Evolutionary conservation across 2,888 invertebrate genomes (phyloP), one percentile per base, ranked within the genome.

Genomic region (Spilosoma lubricipeda): DNA sequence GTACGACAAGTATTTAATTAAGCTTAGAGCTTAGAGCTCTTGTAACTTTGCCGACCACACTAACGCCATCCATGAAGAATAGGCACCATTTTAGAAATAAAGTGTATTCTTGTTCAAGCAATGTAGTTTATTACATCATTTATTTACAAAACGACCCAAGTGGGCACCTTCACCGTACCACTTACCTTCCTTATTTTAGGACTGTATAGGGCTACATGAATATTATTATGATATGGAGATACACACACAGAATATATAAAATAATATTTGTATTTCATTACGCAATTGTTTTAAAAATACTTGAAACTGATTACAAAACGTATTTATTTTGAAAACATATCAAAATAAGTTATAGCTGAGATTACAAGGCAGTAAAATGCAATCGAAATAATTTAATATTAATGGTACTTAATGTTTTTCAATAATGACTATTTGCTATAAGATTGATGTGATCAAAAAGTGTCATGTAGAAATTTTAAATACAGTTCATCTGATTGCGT

Each of bases 91-190:
- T 89, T 89, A 88, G 83, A 87, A 91, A 86, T 91, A 90, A 92
- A 92, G 90, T 90, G 90, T 85, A 86, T 90, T 93, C 92, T 92
- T 77, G 91, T 84, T 81, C 89, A 78, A 80, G 82, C 86, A 83
- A 86, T 86, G 81, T 74, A 85, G 83, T 90, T 91, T 92, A 92
- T 93, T 91, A 90, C 86, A 87, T 86, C 85, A 90, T 92, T 92
- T 90, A 89, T 92, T 89, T 89, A 80, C 76, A 81, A 85, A 83
- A 83, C 84, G 80, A 84, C 73, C 66, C 76, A 75, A 76, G 69
- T 75, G 70, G 70, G 71, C 59, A 67, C 72, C 72, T 69, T 73
- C 64, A 71, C 72, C 42, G 71, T 39, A 39, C 39, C 8, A 3
- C 2, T 7, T 36, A 36, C 8, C 36, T 36, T 36, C 42, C 64